phyloP scores from a whole-genome alignment of 1,140 invertebrate species.

The Aricia agestis region DNA sequence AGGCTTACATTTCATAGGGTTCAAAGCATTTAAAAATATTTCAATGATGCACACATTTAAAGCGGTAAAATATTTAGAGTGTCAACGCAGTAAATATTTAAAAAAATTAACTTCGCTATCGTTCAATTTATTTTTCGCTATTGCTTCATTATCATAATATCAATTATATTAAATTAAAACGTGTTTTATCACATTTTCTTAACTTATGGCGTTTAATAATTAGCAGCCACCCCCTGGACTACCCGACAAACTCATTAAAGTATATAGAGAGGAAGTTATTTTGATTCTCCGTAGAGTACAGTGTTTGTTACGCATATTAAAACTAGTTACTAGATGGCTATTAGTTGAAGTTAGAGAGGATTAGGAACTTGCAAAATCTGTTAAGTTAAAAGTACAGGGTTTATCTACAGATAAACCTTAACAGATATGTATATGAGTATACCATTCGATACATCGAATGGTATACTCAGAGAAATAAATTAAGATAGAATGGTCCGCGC shows the following conservation, averaged over 20 bases:
- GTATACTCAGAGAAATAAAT: no score
- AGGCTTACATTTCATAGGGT: not conserved
- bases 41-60: not conserved
- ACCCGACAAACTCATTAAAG: constrained; percentile 19
- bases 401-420: no score
- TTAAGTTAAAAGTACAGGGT: not conserved
- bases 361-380: not conserved
- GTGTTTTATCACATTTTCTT: not conserved
- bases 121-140: no score
- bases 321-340: not conserved
- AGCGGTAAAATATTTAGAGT: not conserved
- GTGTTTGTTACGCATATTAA: constrained; percentile 19
- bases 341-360: not conserved
- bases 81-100: no score
- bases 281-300: constrained; percentile 14
- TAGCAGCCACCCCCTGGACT: not conserved
- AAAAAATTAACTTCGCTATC: no score
- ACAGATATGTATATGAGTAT: no score
- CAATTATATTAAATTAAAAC: not conserved
- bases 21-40: not conserved
- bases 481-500: no score
- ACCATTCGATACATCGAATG: no score
- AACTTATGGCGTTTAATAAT: not conserved
- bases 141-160: no score
- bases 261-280: constrained; percentile 19